Evolutionary conservation across 2,888 invertebrate species (phyloP).

Genomic region (Hypsopygia costalis): DNA sequence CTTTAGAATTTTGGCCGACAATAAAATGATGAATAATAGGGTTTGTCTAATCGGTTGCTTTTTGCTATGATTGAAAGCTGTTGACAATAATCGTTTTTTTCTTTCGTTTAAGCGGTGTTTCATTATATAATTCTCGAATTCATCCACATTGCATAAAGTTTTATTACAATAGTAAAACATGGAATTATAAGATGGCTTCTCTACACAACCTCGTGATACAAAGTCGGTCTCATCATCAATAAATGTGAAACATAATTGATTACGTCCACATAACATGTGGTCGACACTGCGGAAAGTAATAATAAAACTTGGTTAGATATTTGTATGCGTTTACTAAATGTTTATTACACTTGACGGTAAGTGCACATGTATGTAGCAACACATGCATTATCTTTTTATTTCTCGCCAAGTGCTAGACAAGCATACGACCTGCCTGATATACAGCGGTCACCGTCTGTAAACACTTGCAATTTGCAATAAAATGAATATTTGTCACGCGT

Average conservation of each 20-base stretch:
- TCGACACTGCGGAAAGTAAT: conserved; percentile 43
- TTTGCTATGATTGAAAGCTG: background rate
- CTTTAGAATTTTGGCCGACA: too few species aligned
- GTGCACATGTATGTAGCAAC: too few species aligned
- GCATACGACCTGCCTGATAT: too few species aligned
- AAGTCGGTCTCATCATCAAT: conserved; percentile 36
- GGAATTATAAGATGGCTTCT: conserved; percentile 43
- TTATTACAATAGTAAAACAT: conserved; percentile 43
- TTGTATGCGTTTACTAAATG: too few species aligned
- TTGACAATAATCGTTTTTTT: background rate
- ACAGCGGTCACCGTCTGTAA: too few species aligned
- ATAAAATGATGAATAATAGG: too few species aligned
- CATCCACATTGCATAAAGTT: conserved; percentile 35
- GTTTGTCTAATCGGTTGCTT: background rate
- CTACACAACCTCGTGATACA: conserved; percentile 53
- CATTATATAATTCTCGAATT: conserved; percentile 18
- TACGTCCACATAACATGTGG: conserved; percentile 39
- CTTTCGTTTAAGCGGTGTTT: background rate
- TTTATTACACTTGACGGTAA: too few species aligned
- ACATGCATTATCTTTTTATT: too few species aligned
- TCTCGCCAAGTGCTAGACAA: too few species aligned
- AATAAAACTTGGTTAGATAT: too few species aligned
- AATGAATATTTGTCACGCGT: too few species aligned
- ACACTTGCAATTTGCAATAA: too few species aligned
- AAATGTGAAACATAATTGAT: conserved; percentile 51